Base-by-base conservation (phyloP, 1,140 invertebrate species). In the Linepithema humile region DNA sequence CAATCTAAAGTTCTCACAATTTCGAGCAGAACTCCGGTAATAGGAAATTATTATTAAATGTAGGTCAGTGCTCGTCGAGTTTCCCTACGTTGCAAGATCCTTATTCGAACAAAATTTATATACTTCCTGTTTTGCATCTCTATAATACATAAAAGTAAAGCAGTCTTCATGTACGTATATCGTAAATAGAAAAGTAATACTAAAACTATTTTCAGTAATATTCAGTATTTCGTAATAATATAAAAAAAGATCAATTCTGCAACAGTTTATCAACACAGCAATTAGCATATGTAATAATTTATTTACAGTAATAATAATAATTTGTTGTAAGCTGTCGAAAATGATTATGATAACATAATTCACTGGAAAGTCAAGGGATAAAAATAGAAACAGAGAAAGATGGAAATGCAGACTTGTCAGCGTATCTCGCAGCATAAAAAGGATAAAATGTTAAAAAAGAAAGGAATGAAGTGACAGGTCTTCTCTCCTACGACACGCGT, bases 41-140 rank as follows among this genome's bases (percentile, higher is more conserved):
- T 48, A 53, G 48, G 35, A 53, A 78, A 78, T 78, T 78, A 78
- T 78, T 67, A 40, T 45, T 67, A 53, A 53, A 78, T 78, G 48
- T 78, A 78, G 62, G 75, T 78, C 75, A 78, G 17, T 32, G 32
- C 23, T 55, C 7, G 62, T 40, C 17, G 35, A 78, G 62, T 32
- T 64, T 77, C 59, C 64, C 57, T 23, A 38, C 40, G 35, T 64
- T 55, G 40, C 23, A 78, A 43, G 32, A 69, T 53, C 35, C 35
- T 50, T 64, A 65, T 77, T 65, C 29, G 26, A 20, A 65, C n/a
- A 7, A 26, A 82, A 60, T 80, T 48, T 48, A 29, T 15, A 53
- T 67, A 15, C 69, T 23, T 67, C 32, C 17, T 20, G n/a, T 29
- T 78, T 60, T 60, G 72, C 38, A 45, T 60, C 65, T 67, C 53